phyloP scores from a whole-genome alignment of 2,113 vertebrate species.

The Tetraodon nigroviridis region DNA sequence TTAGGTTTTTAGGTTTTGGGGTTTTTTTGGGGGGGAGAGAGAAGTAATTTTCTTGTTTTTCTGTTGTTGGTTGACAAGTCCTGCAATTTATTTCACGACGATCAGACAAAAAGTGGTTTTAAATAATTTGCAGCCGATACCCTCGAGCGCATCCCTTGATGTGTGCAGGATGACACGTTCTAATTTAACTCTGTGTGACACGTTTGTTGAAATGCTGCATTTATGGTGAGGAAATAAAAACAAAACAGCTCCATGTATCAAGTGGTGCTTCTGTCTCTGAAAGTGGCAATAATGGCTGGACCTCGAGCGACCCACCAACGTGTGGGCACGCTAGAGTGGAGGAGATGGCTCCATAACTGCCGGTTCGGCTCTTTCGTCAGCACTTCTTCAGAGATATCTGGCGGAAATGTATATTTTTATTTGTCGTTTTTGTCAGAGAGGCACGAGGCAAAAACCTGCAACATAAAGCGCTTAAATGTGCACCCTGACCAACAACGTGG shows the following conservation, averaged over 20 bases:
- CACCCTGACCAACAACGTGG: slow-evolving; percentile 32
- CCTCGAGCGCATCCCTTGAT: slow-evolving; percentile 11
- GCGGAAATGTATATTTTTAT: slow-evolving; percentile 55
- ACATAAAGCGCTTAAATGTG: slow-evolving; percentile 37
- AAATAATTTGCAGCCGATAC: slow-evolving; percentile 30
- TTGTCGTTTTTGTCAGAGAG: slow-evolving; percentile 52
- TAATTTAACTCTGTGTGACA: slow-evolving; percentile 47
- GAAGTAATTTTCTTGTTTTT: too few relatives aligned
- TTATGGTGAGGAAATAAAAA: slow-evolving; percentile 21
- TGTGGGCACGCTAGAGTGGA: slow-evolving; percentile 52
- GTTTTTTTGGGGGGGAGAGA: too few relatives aligned
- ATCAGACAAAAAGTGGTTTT: slow-evolving; percentile 3
- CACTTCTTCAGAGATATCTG: slow-evolving; percentile 27
- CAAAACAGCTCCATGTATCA: slow-evolving; percentile 37
- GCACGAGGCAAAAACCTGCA: slow-evolving; percentile 24
- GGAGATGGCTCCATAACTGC: slow-evolving; percentile 71
- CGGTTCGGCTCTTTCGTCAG: slow-evolving; percentile 44
- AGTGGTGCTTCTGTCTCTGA: slow-evolving; percentile 45
- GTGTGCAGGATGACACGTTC: slow-evolving; percentile 26
- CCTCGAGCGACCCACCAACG: slow-evolving; percentile 51
- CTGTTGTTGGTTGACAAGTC: background rate
- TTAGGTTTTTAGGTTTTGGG: too few relatives aligned
- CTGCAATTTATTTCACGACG: slow-evolving; percentile 12
- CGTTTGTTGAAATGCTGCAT: slow-evolving; percentile 50
- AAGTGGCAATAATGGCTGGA: slow-evolving; percentile 58